Percentiles rank a stretch among this genome's conserved stretches.
These are phyloP conservation scores for Caenorhabditis briggsae DNA, from an alignment of 1,140 invertebrate genomes.

Conservation along the genomic window DNA sequence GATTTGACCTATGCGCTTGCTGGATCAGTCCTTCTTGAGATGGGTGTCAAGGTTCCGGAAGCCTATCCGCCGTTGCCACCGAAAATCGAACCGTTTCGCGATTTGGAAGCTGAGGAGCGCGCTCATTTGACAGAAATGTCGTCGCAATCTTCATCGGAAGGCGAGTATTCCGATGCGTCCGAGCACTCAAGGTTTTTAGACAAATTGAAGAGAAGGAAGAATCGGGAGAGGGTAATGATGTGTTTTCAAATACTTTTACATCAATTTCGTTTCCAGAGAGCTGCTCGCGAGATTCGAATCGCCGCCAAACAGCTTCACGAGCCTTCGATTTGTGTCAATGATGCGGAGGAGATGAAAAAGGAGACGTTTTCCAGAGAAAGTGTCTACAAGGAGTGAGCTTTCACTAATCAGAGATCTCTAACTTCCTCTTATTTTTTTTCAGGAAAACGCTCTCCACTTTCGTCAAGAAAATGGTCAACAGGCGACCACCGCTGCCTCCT, in stretches of 20 bases:
- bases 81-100: conserved; percentile 38
- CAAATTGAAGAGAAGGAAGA: not conserved
- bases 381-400: not conserved
- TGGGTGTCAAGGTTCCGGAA: not conserved
- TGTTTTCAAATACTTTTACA: no score
- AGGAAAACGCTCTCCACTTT: conserved; percentile 22
- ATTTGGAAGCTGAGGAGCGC: not conserved
- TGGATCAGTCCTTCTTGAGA: not conserved
- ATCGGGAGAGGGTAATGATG: conserved; percentile 24
- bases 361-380: conserved; percentile 22
- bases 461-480: not conserved
- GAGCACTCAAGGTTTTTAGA: not conserved
- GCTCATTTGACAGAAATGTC: conserved; percentile 19
- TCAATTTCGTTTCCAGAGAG: conserved; percentile 1
- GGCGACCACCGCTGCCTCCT: not conserved
- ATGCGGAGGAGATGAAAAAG: not conserved
- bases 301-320: not conserved
- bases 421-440: not conserved
- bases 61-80: not conserved
- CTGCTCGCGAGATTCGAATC: not conserved
- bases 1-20: conserved; percentile 35
- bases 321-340: not conserved
- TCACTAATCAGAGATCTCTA: not conserved
- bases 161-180: conserved; percentile 38
- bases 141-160: conserved; percentile 36